These are phyloP conservation scores for Tapera naevia DNA, from an alignment of 2,797 vertebrate species.

Conservation along the genomic window DNA sequence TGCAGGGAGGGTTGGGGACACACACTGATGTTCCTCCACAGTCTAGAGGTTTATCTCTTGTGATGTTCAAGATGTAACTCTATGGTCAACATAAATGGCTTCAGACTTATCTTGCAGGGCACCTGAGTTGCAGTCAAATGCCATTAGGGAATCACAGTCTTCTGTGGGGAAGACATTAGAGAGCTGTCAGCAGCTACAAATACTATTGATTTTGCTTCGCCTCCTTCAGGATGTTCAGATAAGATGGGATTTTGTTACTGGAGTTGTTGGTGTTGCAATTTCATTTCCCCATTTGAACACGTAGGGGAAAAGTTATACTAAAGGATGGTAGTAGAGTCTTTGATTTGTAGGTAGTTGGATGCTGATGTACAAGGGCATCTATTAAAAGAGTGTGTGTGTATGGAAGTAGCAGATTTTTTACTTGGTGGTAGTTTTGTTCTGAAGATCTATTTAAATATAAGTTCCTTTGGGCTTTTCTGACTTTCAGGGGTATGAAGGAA, in stretches of 20 bases:
- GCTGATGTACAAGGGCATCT: neutral
- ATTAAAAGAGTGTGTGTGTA: neutral
- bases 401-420: neutral
- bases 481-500: no score
- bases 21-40: no score
- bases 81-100: neutral
- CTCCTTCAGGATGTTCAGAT: neutral
- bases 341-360: neutral
- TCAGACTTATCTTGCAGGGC: neutral
- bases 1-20: neutral
- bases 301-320: neutral
- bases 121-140: neutral
- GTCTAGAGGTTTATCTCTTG: neutral
- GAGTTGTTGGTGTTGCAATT: neutral
- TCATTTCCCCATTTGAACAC: neutral
- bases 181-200: neutral
- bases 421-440: neutral
- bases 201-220: neutral
- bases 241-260: neutral
- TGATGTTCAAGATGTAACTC: neutral
- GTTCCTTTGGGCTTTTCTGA: neutral
- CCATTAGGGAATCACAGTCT: neutral
- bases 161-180: neutral
- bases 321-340: neutral
- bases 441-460: neutral